Base-by-base conservation (phyloP, 2,113 vertebrate genomes). In the Heteronetta atricapilla region DNA sequence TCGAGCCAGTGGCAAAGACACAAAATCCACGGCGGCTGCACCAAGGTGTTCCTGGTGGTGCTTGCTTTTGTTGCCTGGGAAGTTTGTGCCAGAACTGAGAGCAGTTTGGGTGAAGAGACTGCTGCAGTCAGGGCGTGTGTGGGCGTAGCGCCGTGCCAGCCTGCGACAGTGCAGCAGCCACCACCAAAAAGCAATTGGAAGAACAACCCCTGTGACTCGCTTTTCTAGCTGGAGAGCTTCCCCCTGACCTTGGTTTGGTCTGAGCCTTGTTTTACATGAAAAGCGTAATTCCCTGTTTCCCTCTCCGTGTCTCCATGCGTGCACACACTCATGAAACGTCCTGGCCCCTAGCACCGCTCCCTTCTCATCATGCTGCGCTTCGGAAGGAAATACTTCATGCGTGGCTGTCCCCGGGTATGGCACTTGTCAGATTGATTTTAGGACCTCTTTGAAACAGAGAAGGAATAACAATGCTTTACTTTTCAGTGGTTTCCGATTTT, bases 401-500 rank as follows among this genome's bases (percentile, higher is more conserved):
- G 4, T 87, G 40, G 48, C 58, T 94, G 69, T 93, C 88, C 66
- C 3, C 7, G 62, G 73, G 25, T 90, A 63, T 92, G 76, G 33
- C 8, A 7, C 58, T 44, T 79, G 69, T 82, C 93, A 87, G 80
- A 19, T 93, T 73, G 50, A 73, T 79, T 87, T 84, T 17, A 90
- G 86, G 82, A 64, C 52, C 56, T 48, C 64, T 79, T 60, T 46
- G 58, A 87, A 53, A 28, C 17, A 38, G 76, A 81, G 80, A 59
- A 93, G 59, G 52, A 94, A 82, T 76, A 73, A 82, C 53, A 79
- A 40, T 34, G 62, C 42, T 94, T 11, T 18, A 46, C 62, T 20
- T 90, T 87, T 75, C 77, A 89, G 48, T 59, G 77, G 89, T 55
- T 93, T 93, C 68, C 73, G 68, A 23, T 94, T 96, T 96, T 96